Conservation (phyloP, 2,888 invertebrate species). For the Yponomeuta cagnagella region DNA sequence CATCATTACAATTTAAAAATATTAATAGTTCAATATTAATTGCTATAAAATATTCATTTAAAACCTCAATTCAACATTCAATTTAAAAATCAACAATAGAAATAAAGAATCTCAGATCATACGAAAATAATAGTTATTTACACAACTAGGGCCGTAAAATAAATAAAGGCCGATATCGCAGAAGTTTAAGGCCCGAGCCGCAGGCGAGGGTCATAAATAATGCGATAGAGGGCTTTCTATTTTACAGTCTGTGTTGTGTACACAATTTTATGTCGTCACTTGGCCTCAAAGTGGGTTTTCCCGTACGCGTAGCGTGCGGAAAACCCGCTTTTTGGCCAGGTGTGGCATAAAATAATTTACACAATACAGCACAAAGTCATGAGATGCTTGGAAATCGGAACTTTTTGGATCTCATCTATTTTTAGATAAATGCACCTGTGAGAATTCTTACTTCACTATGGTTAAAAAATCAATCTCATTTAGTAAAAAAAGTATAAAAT, state of each 20-base stretch:
- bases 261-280: too few species aligned
- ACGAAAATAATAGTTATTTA: neutral
- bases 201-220: too few species aligned
- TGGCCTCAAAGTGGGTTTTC: too few species aligned
- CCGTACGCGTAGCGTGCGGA: too few species aligned
- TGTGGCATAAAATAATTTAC: neutral
- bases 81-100: neutral
- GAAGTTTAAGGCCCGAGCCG: too few species aligned
- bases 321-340: too few species aligned
- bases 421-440: neutral
- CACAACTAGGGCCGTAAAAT: too few species aligned
- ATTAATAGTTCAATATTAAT: neutral
- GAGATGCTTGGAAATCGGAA: neutral
- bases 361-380: neutral
- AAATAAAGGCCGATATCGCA: too few species aligned
- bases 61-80: too few species aligned
- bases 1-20: neutral
- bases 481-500: neutral
- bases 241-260: too few species aligned
- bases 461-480: neutral
- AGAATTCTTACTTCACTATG: neutral
- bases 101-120: neutral
- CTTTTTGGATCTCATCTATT: neutral
- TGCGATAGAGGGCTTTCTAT: too few species aligned
- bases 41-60: too few species aligned